These are phyloP conservation scores for Cactoblastis cactorum DNA, from an alignment of 2,888 invertebrate species.

Conservation along the genomic window DNA sequence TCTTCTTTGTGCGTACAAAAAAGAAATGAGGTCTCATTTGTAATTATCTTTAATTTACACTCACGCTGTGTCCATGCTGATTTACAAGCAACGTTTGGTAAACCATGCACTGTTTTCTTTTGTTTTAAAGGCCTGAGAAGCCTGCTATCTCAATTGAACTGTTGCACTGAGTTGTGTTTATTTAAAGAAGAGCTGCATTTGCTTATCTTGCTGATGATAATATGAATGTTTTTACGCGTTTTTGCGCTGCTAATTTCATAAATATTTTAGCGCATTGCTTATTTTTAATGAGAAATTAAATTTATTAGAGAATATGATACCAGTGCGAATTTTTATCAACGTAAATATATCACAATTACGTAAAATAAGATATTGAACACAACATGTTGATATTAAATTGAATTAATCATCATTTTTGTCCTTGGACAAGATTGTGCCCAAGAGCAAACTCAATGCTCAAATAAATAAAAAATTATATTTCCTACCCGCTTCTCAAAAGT, in stretches of 20 bases:
- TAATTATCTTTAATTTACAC: neutral
- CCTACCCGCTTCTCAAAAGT: too few species aligned
- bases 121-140: slow-evolving; percentile 7
- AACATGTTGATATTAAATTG: too few species aligned
- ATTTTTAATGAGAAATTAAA: too few species aligned
- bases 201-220: slow-evolving; percentile 6
- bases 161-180: slow-evolving; percentile 10
- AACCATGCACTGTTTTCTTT: slow-evolving; percentile 10
- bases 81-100: slow-evolving; percentile 21
- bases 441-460: neutral
- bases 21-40: neutral
- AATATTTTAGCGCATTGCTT: too few species aligned
- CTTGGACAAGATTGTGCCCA: too few species aligned
- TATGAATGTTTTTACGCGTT: neutral
- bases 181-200: slow-evolving; percentile 4
- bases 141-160: slow-evolving; percentile 11
- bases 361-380: too few species aligned
- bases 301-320: too few species aligned
- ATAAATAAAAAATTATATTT: neutral
- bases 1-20: neutral
- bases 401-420: too few species aligned
- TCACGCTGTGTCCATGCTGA: slow-evolving; percentile 14
- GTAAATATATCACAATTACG: too few species aligned
- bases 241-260: neutral
- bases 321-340: too few species aligned